A percentile compares a stretch with the other conserved stretches of the same genome.
phyloP scores from a whole-genome alignment of 1,140 invertebrate species.

The Coenobita brevimanus region DNA sequence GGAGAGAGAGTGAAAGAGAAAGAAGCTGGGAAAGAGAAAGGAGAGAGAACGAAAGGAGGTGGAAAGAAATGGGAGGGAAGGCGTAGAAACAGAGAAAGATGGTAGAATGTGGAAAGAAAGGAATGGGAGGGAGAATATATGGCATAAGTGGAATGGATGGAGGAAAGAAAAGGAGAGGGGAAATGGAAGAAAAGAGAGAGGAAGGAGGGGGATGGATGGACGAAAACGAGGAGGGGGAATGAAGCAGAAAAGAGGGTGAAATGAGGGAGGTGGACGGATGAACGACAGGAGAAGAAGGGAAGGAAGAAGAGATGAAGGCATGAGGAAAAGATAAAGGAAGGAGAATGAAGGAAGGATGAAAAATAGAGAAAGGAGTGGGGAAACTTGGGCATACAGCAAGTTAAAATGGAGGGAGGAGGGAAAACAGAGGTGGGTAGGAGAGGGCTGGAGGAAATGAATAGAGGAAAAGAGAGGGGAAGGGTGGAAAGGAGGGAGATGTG shows the following conservation, averaged over 20 bases:
- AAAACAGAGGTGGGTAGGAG: no score
- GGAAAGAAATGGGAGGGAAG: not conserved
- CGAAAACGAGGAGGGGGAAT: not conserved
- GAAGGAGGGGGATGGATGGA: not conserved
- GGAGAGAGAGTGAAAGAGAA: not conserved
- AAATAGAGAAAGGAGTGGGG: not conserved
- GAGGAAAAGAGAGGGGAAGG: no score
- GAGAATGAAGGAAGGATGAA: no score
- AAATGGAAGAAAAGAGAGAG: not conserved
- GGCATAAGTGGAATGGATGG: not conserved
- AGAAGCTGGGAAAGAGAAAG: not conserved
- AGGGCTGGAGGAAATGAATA: no score
- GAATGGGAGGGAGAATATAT: not conserved
- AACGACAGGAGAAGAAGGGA: not conserved
- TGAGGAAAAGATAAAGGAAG: not conserved
- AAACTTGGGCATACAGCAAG: not conserved
- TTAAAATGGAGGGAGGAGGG: no score
- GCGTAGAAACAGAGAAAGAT: not conserved
- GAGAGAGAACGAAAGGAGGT: not conserved
- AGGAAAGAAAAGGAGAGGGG: not conserved
- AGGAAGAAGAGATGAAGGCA: not conserved
- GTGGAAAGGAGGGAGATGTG: no score
- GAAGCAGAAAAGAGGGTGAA: not conserved
- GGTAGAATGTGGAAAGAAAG: not conserved
- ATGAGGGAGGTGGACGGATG: not conserved